These are phyloP conservation scores for Portevinia maculata DNA, from an alignment of 2,888 invertebrate species.

Conservation along the genomic window DNA sequence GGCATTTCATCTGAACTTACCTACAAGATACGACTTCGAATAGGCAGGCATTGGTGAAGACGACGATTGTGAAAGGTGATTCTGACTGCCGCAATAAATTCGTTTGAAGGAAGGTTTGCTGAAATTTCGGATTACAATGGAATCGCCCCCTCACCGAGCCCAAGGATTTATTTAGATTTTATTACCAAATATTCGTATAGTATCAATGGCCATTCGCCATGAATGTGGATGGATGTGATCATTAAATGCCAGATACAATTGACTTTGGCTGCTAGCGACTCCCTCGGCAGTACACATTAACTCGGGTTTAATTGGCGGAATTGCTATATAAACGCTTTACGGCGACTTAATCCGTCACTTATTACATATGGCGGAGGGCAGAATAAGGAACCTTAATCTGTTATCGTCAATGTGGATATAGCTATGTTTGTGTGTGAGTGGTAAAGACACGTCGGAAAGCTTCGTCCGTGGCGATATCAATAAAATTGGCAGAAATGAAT, in stretches of 20 bases:
- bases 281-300: constrained; percentile 56
- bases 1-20: constrained; percentile 52
- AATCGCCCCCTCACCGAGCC: constrained; percentile 6
- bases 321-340: constrained; percentile 73
- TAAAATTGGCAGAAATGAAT: constrained; percentile 60
- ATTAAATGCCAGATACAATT: constrained; percentile 69
- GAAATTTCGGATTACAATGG: constrained; percentile 44
- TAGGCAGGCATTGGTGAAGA: constrained; percentile 1
- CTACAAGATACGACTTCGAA: constrained; percentile 30
- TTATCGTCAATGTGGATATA: constrained; percentile 23
- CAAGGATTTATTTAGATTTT: constrained; percentile 71
- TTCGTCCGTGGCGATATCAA: constrained; percentile 40
- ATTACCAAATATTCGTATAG: constrained; percentile 52
- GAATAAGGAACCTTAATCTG: constrained; percentile 37
- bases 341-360: constrained; percentile 74
- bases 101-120: constrained; percentile 37
- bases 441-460: constrained; percentile 1
- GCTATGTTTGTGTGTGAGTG: background rate
- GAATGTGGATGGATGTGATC: constrained; percentile 43
- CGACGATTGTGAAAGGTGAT: constrained; percentile 9
- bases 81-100: constrained; percentile 37
- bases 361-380: constrained; percentile 52
- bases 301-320: constrained; percentile 72
- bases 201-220: constrained; percentile 62
- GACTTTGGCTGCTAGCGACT: constrained; percentile 32